phyloP scores from a whole-genome alignment of 1,140 invertebrate genomes.

The Thaumatotibia leucotreta region DNA sequence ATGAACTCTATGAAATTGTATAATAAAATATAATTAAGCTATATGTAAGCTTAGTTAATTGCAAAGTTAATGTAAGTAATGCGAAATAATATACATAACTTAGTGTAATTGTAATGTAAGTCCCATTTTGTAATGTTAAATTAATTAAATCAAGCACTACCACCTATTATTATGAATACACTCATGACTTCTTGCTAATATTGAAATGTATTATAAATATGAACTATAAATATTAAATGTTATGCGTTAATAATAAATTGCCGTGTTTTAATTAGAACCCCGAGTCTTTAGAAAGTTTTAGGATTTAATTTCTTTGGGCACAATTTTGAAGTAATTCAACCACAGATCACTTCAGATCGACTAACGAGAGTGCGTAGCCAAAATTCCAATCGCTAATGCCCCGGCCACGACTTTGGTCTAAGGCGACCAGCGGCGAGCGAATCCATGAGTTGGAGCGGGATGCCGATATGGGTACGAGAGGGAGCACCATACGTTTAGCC shows the following conservation, averaged over 20 bases:
- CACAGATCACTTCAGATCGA: no score
- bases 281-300: no score
- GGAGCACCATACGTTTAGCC: no score
- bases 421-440: no score
- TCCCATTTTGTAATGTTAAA: constrained; percentile 72
- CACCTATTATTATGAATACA: constrained; percentile 69
- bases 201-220: constrained; percentile 77
- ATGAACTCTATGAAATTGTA: constrained; percentile 50
- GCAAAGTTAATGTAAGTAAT: constrained; percentile 44
- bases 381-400: no score
- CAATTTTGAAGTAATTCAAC: no score
- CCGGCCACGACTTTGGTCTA: no score
- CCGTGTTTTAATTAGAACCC: constrained; percentile 48
- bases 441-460: no score
- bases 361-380: no score
- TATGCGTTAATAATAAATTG: constrained; percentile 76
- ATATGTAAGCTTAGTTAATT: constrained; percentile 32
- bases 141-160: constrained; percentile 63
- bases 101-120: constrained; percentile 52
- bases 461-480: no score
- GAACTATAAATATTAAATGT: constrained; percentile 78
- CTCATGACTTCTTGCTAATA: constrained; percentile 72
- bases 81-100: constrained; percentile 55
- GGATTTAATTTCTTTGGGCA: no score
- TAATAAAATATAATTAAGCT: constrained; percentile 47